A percentile compares a stretch with the other conserved stretches of the same genome.
These are phyloP conservation scores for Equus przewalskii DNA, from an alignment of 2,113 vertebrate species.

Conservation along the genomic window DNA sequence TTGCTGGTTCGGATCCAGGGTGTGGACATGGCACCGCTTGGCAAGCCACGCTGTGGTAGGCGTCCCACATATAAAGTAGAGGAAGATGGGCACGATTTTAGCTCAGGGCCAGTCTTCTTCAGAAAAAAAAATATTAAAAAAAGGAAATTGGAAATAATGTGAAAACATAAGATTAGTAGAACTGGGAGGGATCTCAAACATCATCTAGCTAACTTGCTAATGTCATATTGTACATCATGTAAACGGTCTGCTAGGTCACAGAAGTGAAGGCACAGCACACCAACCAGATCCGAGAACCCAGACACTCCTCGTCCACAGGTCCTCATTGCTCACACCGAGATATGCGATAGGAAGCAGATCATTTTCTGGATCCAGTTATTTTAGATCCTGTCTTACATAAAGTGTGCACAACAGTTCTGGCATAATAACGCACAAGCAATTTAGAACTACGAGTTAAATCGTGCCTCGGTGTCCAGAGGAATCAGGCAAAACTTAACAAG, in stretches of 20 bases:
- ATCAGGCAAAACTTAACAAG: constrained; percentile 32
- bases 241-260: background rate
- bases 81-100: too few relatives aligned
- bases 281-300: background rate
- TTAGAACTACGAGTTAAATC: constrained; percentile 19
- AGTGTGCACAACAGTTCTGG: background rate
- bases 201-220: background rate
- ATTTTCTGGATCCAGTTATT: constrained; percentile 42
- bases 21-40: too few relatives aligned
- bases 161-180: background rate
- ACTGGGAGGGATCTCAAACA: constrained; percentile 3
- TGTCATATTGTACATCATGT: background rate
- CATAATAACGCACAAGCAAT: background rate
- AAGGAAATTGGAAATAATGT: background rate
- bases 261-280: background rate
- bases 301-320: background rate
- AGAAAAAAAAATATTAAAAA: background rate
- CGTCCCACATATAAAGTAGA: too few relatives aligned
- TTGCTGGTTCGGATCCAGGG: too few relatives aligned
- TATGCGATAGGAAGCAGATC: background rate
- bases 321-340: constrained; percentile 29
- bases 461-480: background rate
- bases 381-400: constrained; percentile 27
- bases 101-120: too few relatives aligned
- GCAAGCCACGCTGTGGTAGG: too few relatives aligned